Percentiles rank a stretch among this genome's conserved stretches.
Evolutionary conservation across 2,113 vertebrate genomes (phyloP).

Genomic region (Sylvia atricapilla): DNA sequence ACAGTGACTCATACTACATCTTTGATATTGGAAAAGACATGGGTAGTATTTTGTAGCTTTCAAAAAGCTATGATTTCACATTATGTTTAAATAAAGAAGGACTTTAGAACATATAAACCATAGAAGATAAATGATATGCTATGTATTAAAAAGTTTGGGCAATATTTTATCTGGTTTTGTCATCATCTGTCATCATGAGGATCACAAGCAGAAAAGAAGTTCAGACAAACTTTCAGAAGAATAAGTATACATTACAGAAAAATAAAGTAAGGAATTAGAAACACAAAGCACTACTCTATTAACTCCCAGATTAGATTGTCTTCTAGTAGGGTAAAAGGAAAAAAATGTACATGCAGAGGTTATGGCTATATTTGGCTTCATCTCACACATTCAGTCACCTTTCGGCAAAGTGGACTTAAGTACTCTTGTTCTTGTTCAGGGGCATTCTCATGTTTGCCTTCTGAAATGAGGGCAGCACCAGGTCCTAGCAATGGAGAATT

Average conservation of each 20-base stretch:
- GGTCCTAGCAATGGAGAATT: not conserved
- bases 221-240: not conserved
- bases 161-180: not conserved
- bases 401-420: not conserved
- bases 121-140: not conserved
- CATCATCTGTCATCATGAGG: not conserved
- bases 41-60: slow-evolving; percentile 16
- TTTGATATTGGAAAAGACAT: slow-evolving; percentile 2
- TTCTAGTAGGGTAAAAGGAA: not conserved
- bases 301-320: not conserved
- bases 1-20: slow-evolving; percentile 41
- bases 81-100: slow-evolving; percentile 39
- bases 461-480: not conserved
- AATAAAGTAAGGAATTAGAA: not conserved
- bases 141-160: not conserved
- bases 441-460: not conserved
- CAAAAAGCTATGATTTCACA: slow-evolving; percentile 26
- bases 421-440: not conserved
- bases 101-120: not conserved
- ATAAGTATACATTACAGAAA: not conserved
- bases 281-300: not conserved
- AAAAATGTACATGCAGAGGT: not conserved
- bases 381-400: not conserved
- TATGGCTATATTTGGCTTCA: not conserved
- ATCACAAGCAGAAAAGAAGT: not conserved